phyloP scores from a whole-genome alignment of 2,888 invertebrate species.

The Mantis religiosa region DNA sequence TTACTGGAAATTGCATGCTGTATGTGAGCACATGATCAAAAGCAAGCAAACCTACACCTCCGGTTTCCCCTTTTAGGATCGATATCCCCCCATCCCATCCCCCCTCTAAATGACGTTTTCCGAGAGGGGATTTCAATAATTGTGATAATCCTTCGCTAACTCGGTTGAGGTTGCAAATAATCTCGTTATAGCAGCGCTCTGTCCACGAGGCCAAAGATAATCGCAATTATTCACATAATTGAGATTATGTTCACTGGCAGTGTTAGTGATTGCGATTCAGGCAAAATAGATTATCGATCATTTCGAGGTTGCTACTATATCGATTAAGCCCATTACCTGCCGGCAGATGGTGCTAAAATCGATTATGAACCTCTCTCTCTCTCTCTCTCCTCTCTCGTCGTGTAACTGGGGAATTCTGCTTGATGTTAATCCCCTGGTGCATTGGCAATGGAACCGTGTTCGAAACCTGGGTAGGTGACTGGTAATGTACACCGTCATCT shows the following conservation, averaged over 20 bases:
- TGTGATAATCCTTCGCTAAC: constrained; percentile 16
- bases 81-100: background rate
- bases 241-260: background rate
- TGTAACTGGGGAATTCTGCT: background rate
- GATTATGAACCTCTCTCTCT: background rate
- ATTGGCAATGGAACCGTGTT: background rate
- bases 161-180: constrained; percentile 12
- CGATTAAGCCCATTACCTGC: constrained; percentile 6
- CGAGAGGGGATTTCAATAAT: constrained; percentile 17
- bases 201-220: constrained; percentile 14
- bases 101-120: constrained; percentile 12
- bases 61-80: background rate
- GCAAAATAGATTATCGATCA: constrained; percentile 9
- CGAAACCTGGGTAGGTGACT: background rate
- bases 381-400: background rate
- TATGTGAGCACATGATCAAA: background rate
- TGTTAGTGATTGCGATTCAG: background rate
- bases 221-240: constrained; percentile 13
- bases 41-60: background rate
- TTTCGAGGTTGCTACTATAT: background rate
- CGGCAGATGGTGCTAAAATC: constrained; percentile 14
- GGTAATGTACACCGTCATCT: background rate
- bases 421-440: background rate
- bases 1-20: background rate
- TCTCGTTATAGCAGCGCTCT: constrained; percentile 7